These are phyloP conservation scores for Amblyjoppa proteus DNA, from an alignment of 2,888 invertebrate species.

Conservation along the genomic window DNA sequence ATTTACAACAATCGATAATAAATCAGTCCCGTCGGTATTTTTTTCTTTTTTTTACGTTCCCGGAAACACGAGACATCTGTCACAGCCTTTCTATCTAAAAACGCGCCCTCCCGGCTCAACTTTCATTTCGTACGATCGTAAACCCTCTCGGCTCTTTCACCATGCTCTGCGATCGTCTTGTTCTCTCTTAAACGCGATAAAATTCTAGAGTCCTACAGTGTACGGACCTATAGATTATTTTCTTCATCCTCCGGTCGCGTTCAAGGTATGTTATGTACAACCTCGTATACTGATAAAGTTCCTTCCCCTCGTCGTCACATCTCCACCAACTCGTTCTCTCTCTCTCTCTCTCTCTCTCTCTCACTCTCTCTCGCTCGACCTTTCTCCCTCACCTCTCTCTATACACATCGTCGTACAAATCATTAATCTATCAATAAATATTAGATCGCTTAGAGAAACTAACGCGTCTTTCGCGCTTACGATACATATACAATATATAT, in stretches of 20 bases:
- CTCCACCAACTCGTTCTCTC: background rate
- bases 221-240: conserved; percentile 41
- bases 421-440: conserved; percentile 84
- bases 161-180: conserved; percentile 43
- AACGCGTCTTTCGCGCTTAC: conserved; percentile 69
- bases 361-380: conserved; percentile 48
- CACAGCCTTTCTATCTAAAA: conserved; percentile 81
- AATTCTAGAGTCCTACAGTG: conserved; percentile 53
- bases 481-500: conserved; percentile 67
- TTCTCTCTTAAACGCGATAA: conserved; percentile 42
- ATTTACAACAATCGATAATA: conserved; percentile 57
- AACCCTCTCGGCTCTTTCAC: conserved; percentile 17
- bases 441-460: conserved; percentile 78
- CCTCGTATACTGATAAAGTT: conserved; percentile 73
- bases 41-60: conserved; percentile 69
- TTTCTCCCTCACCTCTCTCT: conserved; percentile 62
- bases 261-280: conserved; percentile 74
- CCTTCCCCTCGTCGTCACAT: conserved; percentile 15
- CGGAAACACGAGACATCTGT: conserved; percentile 76
- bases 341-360: background rate
- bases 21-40: conserved; percentile 45
- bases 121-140: conserved; percentile 4
- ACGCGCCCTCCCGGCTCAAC: conserved; percentile 39
- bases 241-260: conserved; percentile 41
- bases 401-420: conserved; percentile 81